Evolutionary conservation across 2,888 invertebrate species (phyloP).

Genomic region (Xestia rhomboidea): DNA sequence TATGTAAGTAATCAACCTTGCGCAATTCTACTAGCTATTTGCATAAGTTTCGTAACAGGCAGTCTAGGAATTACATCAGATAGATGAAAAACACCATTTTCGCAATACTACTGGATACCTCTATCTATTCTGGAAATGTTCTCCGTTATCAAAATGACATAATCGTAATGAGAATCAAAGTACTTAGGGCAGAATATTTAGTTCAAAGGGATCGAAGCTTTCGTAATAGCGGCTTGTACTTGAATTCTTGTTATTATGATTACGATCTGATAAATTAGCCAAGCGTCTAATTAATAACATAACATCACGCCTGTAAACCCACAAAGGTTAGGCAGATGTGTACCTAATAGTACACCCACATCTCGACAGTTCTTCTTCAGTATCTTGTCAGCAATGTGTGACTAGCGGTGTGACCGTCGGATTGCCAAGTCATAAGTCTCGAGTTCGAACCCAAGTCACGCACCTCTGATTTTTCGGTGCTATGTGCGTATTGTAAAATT

Average conservation of each 20-base stretch:
- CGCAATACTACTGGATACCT: conserved; percentile 26
- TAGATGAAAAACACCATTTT: conserved; percentile 41
- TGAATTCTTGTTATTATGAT: conserved; percentile 24
- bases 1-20: background rate
- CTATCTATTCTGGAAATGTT: conserved; percentile 43
- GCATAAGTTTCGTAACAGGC: conserved; percentile 24
- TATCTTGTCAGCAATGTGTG: too few relatives aligned
- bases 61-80: conserved; percentile 22
- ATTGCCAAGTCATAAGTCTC: too few relatives aligned
- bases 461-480: too few relatives aligned
- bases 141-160: conserved; percentile 54
- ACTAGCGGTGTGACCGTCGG: too few relatives aligned
- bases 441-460: too few relatives aligned
- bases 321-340: too few relatives aligned
- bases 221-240: conserved; percentile 18
- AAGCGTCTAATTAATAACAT: too few relatives aligned
- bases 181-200: conserved; percentile 35
- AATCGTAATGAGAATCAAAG: conserved; percentile 50
- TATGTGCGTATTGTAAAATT: too few relatives aligned
- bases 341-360: too few relatives aligned
- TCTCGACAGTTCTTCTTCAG: too few relatives aligned
- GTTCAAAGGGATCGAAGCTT: conserved; percentile 23
- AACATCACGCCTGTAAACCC: too few relatives aligned
- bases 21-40: conserved; percentile 6
- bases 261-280: conserved; percentile 37